Percentiles rank a stretch among this genome's conserved stretches.
Evolutionary conservation across 2,888 invertebrate species (phyloP).

Genomic region (Pandemis corylana): DNA sequence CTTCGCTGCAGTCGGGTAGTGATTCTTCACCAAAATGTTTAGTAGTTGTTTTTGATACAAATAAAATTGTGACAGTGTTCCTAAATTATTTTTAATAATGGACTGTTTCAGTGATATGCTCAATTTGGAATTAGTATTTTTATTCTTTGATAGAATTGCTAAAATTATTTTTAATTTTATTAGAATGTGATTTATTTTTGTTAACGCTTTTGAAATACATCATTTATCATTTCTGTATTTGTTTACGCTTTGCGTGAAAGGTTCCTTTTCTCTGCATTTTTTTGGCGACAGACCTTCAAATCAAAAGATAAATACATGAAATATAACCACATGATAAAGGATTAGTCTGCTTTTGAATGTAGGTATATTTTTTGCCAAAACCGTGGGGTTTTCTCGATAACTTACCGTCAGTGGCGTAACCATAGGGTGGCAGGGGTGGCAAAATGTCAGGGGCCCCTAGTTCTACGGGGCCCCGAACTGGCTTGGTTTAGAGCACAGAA

Average conservation of each 20-base stretch:
- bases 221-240: neutral
- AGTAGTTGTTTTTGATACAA: neutral
- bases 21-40: neutral
- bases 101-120: slow-evolving; percentile 23
- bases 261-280: neutral
- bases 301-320: too few species aligned
- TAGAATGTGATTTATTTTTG: slow-evolving; percentile 17
- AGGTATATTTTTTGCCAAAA: too few species aligned
- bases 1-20: too few species aligned
- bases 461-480: too few species aligned
- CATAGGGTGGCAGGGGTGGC: too few species aligned
- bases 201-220: slow-evolving; percentile 27
- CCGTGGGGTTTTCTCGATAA: too few species aligned
- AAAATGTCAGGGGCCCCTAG: too few species aligned
- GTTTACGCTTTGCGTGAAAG: neutral
- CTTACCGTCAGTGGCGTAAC: too few species aligned
- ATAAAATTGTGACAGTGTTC: neutral
- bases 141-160: slow-evolving; percentile 31
- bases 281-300: too few species aligned
- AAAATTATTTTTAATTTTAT: slow-evolving; percentile 17
- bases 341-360: too few species aligned
- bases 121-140: slow-evolving; percentile 1
- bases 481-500: too few species aligned
- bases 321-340: too few species aligned
- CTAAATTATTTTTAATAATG: neutral